These are phyloP conservation scores for Acholoe squamosa DNA, from an alignment of 2,888 invertebrate species.

Conservation along the genomic window DNA sequence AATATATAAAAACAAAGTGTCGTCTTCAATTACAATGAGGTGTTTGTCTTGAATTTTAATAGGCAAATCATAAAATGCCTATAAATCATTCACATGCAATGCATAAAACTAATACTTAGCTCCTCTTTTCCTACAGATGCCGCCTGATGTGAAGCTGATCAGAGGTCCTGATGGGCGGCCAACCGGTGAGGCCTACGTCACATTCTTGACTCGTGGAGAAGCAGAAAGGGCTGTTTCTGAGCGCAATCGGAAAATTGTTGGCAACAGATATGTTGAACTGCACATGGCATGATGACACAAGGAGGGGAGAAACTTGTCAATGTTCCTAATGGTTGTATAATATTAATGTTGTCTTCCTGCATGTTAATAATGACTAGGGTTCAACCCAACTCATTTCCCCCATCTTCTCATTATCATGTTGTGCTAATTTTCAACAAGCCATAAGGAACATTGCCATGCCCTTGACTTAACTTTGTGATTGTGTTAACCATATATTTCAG, in stretches of 20 bases:
- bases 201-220: constrained; percentile 83
- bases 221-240: constrained; percentile 84
- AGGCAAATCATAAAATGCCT: too few species aligned
- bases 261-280: constrained; percentile 84
- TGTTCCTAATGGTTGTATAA: not conserved
- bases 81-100: too few species aligned
- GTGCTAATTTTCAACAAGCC: not conserved
- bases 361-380: not conserved
- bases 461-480: not conserved
- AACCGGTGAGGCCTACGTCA: constrained; percentile 84
- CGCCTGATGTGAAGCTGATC: constrained; percentile 84
- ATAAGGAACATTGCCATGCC: not conserved
- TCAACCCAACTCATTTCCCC: too few species aligned
- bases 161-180: constrained; percentile 83
- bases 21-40: too few species aligned
- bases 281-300: constrained; percentile 78
- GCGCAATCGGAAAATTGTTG: constrained; percentile 83
- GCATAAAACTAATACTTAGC: too few species aligned
- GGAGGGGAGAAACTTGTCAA: not conserved
- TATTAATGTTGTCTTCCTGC: not conserved
- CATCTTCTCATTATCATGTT: too few species aligned
- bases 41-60: too few species aligned
- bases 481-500: not conserved
- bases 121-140: constrained; percentile 72
- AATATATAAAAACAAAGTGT: too few species aligned